Evolutionary conservation across 1,140 invertebrate genomes (phyloP).

Genomic region (Orius insidiosus): DNA sequence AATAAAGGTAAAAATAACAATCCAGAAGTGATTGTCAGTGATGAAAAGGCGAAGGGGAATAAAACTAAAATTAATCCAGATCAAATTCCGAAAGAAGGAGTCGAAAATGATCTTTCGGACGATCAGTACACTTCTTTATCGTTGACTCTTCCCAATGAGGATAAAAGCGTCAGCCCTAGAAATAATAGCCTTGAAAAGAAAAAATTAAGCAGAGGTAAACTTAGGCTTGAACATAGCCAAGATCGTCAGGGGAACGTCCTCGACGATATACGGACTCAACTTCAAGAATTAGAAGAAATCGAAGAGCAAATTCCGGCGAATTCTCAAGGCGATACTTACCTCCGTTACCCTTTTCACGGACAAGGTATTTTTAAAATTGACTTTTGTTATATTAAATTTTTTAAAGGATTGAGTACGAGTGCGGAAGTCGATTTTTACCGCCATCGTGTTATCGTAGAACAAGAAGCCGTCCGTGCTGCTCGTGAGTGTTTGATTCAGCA

Average conservation of each 20-base stretch:
- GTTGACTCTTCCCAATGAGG: not conserved
- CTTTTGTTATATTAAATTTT: not conserved
- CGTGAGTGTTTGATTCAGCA: constrained; percentile 45
- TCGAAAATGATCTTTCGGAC: constrained; percentile 7
- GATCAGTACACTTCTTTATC: constrained; percentile 11
- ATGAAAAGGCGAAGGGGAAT: too few species aligned
- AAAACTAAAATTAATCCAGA: too few species aligned
- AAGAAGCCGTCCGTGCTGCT: constrained; percentile 55
- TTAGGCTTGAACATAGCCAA: not conserved
- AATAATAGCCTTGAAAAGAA: constrained; percentile 4
- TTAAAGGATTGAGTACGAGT: constrained; percentile 16
- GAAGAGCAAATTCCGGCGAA: constrained; percentile 58
- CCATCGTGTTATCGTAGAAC: constrained; percentile 56
- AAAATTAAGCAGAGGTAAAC: not conserved
- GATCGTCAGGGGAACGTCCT: constrained; percentile 24
- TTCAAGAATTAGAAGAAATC: constrained; percentile 58
- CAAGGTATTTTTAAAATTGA: not conserved
- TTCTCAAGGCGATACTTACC: constrained; percentile 41
- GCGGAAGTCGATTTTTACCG: constrained; percentile 64
- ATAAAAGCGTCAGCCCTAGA: constrained; percentile 1
- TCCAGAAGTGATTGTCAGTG: too few species aligned
- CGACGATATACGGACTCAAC: constrained; percentile 53
- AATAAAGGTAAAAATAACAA: too few species aligned
- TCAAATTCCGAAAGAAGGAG: not conserved
- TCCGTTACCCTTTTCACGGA: constrained; percentile 54